Conservation (phyloP, 2,113 vertebrate species). For the Excalfactoria chinensis region DNA sequence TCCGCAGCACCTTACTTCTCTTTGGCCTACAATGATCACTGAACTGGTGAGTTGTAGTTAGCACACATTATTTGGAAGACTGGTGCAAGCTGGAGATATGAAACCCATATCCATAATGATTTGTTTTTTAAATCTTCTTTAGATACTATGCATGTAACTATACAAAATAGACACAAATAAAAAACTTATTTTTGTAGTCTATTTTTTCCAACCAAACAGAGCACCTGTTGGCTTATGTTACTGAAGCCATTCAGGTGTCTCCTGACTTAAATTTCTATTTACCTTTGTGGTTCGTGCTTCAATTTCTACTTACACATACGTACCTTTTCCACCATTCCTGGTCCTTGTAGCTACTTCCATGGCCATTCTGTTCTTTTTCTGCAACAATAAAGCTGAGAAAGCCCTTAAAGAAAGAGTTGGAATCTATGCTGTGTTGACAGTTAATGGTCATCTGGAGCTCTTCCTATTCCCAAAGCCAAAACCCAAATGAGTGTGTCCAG, state of each 20-base stretch:
- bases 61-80: background rate
- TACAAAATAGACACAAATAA: background rate
- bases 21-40: conserved; percentile 99
- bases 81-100: background rate
- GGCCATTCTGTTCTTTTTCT: background rate
- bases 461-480: background rate
- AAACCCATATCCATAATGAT: background rate
- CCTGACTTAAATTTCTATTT: background rate
- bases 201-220: background rate
- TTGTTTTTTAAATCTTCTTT: background rate
- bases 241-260: background rate
- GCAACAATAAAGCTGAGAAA: background rate
- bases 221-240: background rate
- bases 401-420: background rate
- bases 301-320: rapidly evolving
- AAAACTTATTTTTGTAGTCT: background rate
- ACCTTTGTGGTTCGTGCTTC: background rate
- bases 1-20: conserved; percentile 96
- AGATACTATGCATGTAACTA: background rate
- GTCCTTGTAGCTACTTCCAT: background rate
- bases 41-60: conserved; percentile 87
- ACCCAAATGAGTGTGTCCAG: background rate
- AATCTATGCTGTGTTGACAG: background rate
- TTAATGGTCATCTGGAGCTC: background rate
- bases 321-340: background rate